Conservation (phyloP, 2,113 vertebrate genomes). For the Chaetodon auriga region DNA sequence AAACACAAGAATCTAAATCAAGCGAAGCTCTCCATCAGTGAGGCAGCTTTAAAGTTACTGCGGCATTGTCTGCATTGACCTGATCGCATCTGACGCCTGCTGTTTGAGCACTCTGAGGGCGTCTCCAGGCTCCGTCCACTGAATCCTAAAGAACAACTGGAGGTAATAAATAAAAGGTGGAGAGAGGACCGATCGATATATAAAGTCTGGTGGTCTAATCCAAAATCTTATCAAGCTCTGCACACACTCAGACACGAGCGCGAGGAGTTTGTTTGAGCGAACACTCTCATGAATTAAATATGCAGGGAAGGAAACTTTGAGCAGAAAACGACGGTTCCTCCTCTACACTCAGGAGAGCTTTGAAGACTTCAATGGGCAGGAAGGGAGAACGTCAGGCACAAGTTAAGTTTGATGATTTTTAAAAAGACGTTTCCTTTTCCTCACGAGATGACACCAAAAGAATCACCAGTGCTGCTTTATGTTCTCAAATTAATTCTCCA, state of each 20-base stretch:
- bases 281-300: slow-evolving; percentile 36
- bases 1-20: too few relatives aligned
- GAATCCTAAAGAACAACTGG: slow-evolving; percentile 9
- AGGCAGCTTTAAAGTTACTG: background rate
- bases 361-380: background rate
- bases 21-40: background rate
- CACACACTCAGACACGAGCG: background rate
- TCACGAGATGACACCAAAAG: background rate
- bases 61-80: background rate
- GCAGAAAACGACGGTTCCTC: too few relatives aligned
- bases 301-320: background rate
- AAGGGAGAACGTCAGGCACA: background rate
- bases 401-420: background rate
- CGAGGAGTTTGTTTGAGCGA: background rate
- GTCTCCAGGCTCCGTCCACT: background rate
- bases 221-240: background rate
- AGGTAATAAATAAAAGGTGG: slow-evolving; percentile 21
- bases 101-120: background rate
- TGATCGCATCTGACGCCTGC: background rate
- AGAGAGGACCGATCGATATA: slow-evolving; percentile 26
- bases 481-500: background rate
- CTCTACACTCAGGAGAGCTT: background rate
- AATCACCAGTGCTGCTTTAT: background rate
- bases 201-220: slow-evolving; percentile 22
- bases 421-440: background rate